Evolutionary conservation across 2,797 vertebrate species (phyloP).

Genomic region (Paramormyrops hopkinsi): DNA sequence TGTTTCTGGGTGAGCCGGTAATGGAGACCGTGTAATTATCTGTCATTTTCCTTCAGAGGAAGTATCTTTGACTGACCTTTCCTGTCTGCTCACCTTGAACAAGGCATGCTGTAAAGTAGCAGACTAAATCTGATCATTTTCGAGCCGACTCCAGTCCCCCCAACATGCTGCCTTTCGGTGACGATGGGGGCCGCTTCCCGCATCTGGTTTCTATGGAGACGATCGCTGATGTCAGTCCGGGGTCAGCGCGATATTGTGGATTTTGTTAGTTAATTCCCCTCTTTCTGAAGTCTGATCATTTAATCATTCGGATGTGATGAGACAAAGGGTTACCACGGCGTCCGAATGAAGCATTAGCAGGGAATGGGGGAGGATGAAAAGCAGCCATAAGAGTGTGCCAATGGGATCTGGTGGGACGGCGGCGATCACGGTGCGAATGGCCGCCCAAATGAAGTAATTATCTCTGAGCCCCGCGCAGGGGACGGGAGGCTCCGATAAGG

Average conservation of each 20-base stretch:
- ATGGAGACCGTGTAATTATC: neutral
- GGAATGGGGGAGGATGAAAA: neutral
- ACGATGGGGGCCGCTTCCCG: slow-evolving; percentile 42
- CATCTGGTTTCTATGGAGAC: slow-evolving; percentile 63
- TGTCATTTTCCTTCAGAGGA: neutral
- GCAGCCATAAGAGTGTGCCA: neutral
- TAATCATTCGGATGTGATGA: slow-evolving; percentile 23
- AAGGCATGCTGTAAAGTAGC: neutral
- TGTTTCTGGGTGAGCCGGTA: neutral
- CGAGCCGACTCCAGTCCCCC: slow-evolving; percentile 13
- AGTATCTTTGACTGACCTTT: neutral
- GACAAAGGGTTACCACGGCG: slow-evolving; percentile 22
- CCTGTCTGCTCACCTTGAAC: neutral
- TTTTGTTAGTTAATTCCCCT: slow-evolving; percentile 32
- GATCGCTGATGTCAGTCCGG: slow-evolving; percentile 22
- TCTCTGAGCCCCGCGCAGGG: neutral
- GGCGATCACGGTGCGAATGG: neutral
- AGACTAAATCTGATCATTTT: slow-evolving; percentile 8
- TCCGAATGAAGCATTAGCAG: neutral
- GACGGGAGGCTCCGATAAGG: neutral
- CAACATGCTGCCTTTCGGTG: slow-evolving; percentile 28
- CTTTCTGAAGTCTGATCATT: slow-evolving; percentile 25
- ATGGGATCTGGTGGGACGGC: neutral
- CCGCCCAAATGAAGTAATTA: neutral
- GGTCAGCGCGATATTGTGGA: slow-evolving; percentile 34